phyloP scores from a whole-genome alignment of 2,797 vertebrate species.

The Todus mexicanus region DNA sequence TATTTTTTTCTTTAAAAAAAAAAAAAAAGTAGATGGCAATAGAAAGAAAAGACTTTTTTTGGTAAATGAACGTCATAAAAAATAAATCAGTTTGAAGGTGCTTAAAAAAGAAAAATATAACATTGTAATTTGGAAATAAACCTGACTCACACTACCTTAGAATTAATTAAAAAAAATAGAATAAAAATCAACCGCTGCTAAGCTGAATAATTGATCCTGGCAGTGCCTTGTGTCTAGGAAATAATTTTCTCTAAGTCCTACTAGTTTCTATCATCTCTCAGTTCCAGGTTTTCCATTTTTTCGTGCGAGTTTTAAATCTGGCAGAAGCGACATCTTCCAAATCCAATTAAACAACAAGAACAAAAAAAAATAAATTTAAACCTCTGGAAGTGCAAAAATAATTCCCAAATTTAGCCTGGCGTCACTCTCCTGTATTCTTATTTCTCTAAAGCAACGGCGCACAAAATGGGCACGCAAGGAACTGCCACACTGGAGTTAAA shows the following conservation, averaged over 20 bases:
- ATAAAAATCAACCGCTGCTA: background rate
- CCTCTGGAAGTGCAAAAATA: background rate
- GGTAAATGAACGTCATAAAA: background rate
- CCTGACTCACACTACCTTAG: background rate
- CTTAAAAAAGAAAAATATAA: background rate
- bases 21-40: background rate
- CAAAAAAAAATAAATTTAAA: background rate
- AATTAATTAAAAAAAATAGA: background rate
- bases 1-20: background rate
- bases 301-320: background rate
- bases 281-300: background rate
- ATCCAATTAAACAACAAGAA: background rate
- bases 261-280: background rate
- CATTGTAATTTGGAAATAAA: background rate
- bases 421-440: background rate
- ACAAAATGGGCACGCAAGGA: background rate
- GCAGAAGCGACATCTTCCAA: background rate
- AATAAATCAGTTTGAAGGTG: background rate
- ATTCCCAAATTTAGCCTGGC: background rate
- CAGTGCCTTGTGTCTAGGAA: background rate
- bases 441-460: accelerated
- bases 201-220: background rate
- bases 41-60: background rate
- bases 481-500: background rate
- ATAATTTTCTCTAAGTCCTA: background rate